These are phyloP conservation scores for Corythornis cristatus DNA, from an alignment of 2,113 vertebrate species.

Conservation along the genomic window DNA sequence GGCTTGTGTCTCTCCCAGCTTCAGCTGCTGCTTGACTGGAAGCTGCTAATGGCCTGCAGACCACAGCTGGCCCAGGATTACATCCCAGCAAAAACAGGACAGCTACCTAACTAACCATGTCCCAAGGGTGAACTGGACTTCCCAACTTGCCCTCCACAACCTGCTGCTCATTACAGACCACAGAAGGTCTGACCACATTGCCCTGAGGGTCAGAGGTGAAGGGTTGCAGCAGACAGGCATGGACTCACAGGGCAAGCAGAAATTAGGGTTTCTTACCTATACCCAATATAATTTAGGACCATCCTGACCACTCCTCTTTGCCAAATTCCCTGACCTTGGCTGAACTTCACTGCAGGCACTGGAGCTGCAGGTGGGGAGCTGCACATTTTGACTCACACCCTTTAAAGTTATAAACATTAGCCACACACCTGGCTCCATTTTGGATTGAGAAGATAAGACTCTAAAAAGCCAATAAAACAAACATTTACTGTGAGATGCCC, in stretches of 20 bases:
- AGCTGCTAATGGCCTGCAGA: not conserved
- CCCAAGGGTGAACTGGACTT: too few relatives aligned
- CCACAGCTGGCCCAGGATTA: not conserved
- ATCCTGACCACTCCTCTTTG: not conserved
- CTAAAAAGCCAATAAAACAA: not conserved
- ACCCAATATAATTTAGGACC: fast-evolving
- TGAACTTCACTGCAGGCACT: not conserved
- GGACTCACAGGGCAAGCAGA: not conserved
- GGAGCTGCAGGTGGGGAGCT: not conserved
- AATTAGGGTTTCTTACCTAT: fast-evolving
- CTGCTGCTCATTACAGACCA: not conserved
- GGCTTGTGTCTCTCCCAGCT: not conserved
- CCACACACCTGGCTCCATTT: not conserved
- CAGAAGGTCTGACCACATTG: not conserved
- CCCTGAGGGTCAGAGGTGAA: not conserved
- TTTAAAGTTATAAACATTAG: not conserved
- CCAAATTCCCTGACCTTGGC: not conserved
- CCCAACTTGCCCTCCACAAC: not conserved
- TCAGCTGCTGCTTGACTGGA: not conserved
- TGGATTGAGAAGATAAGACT: not conserved
- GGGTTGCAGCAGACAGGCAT: fast-evolving
- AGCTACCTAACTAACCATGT: not conserved
- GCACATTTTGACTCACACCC: not conserved
- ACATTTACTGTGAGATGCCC: not conserved
- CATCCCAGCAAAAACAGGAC: not conserved